Evolutionary conservation across 2,797 vertebrate genomes (phyloP), one percentile per base, ranked within the genome.

Genomic region (Chromobotia macracanthus): DNA sequence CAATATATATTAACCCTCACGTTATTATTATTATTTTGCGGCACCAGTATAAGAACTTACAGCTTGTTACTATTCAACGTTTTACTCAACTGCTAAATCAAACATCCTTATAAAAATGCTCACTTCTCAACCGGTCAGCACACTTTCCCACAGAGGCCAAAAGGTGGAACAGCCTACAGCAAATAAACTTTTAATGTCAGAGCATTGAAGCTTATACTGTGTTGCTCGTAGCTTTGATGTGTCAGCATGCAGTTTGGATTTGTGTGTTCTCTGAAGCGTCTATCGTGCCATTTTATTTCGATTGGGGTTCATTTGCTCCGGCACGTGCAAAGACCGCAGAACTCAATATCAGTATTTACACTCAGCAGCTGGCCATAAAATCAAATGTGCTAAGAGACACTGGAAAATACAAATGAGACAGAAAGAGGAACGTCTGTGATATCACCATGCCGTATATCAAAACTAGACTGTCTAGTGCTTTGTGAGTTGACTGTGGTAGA

Each of bases 331-430:
- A n/a, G 41, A 44, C 51, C 63, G 56, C 35, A 55, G 72, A 69
- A 66, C 8, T 71, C 68, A 25, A 72, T 68, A 31, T 60, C 63
- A 38, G 64, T 69, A 77, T 73, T 82, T 75, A 23, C 23, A 19
- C 44, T 56, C 31, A 35, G 51, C 11, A 28, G 53, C 16, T 56
- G 66, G 25, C 31, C 44, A 75, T 77, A 41, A 67, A 72, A 65
- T 56, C 38, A 19, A 72, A 83, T 35, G 53, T 21, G 56, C 67
- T 16, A 66, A 25, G 61, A 79, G 58, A 76, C 41, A 71, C 35
- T 23, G 19, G 48, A 60, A 21, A 63, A 68, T 48, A 60, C 2
- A 50, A 77, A n/a, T 61, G 28, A 77, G 44, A 64, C 38, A 55
- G 51, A 58, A 53, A 60, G 31, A 16, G 16, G 23, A 35, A 28